Evolutionary conservation across 2,888 invertebrate species (phyloP).

Genomic region (Meiosimyza platycephala): DNA sequence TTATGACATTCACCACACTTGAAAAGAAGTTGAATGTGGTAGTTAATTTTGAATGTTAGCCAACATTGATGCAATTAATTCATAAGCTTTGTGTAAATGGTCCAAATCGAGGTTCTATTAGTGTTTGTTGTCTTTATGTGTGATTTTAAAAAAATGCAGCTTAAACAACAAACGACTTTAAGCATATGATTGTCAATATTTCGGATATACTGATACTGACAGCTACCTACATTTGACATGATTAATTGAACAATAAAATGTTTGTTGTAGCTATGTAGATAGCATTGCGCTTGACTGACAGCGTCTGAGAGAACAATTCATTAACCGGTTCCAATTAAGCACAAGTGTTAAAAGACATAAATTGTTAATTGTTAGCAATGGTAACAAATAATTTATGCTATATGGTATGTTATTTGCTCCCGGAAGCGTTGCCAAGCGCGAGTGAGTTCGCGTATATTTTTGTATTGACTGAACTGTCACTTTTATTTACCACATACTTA

Average conservation of each 20-base stretch:
- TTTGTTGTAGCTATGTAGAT: background rate
- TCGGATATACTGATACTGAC: background rate
- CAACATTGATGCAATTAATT: background rate
- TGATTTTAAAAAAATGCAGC: background rate
- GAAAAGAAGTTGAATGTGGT: background rate
- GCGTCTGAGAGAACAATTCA: background rate
- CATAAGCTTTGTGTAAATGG: background rate
- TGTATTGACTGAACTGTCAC: background rate
- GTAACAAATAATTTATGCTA: background rate
- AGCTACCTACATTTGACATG: background rate
- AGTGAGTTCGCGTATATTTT: background rate
- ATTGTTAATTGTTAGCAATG: background rate
- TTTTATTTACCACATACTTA: background rate
- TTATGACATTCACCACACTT: no score
- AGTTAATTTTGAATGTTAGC: background rate
- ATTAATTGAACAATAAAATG: background rate
- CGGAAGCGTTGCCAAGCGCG: conserved; percentile 6
- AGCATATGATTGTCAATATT: no score
- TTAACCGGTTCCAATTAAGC: background rate
- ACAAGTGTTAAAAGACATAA: background rate
- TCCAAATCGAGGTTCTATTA: conserved; percentile 3
- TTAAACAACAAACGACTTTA: no score
- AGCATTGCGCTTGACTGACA: no score
- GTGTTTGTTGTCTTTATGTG: background rate
- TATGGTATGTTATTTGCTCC: background rate